Evolutionary conservation across 2,113 vertebrate species (phyloP).

Genomic region (Phylloscopus whistleri): DNA sequence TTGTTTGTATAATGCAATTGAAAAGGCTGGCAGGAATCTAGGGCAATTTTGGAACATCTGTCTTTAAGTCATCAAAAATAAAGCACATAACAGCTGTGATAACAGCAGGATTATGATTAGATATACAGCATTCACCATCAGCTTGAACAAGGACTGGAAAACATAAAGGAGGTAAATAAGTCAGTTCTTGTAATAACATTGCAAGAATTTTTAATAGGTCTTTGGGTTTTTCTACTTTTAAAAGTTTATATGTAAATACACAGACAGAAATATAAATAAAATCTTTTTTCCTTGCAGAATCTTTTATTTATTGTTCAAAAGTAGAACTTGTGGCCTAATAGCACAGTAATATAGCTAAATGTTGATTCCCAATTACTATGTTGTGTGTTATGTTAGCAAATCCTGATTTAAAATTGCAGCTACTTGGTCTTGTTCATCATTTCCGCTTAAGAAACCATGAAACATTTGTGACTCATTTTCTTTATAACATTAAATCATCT

Average conservation of each 20-base stretch:
- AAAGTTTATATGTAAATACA: not conserved
- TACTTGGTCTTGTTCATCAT: not conserved
- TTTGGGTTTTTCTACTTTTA: not conserved
- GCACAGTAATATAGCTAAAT: not conserved
- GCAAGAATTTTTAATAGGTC: not conserved
- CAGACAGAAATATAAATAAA: not conserved
- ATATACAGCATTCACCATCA: slow-evolving; percentile 18
- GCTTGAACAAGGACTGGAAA: slow-evolving; percentile 27
- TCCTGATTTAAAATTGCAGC: not conserved
- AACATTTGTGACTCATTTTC: not conserved
- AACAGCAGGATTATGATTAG: slow-evolving; percentile 53
- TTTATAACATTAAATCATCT: not conserved
- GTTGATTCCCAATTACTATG: not conserved
- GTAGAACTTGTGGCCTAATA: not conserved
- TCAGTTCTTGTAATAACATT: not conserved
- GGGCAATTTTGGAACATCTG: slow-evolving; percentile 65
- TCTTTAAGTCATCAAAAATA: slow-evolving; percentile 53
- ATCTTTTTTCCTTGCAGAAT: not conserved
- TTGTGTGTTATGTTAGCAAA: not conserved
- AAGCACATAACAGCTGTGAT: slow-evolving; percentile 52
- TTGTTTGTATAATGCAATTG: slow-evolving; percentile 64
- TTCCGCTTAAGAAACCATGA: not conserved
- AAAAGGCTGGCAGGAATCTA: slow-evolving; percentile 49
- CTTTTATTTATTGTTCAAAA: not conserved
- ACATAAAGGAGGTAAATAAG: slow-evolving; percentile 35